These are phyloP conservation scores for Streptopelia turtur DNA, from an alignment of 2,797 vertebrate species.

Conservation along the genomic window DNA sequence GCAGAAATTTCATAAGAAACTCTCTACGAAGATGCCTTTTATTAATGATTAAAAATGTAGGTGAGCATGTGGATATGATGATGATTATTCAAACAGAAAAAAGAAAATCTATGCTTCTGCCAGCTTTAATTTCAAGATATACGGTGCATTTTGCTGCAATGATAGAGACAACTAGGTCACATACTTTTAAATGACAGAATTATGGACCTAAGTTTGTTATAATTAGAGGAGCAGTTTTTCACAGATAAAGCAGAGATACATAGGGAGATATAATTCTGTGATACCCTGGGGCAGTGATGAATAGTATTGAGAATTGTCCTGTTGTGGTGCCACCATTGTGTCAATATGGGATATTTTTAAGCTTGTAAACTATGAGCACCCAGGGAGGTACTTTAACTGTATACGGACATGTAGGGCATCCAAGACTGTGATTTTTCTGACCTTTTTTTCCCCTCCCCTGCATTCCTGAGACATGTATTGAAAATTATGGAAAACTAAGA, in stretches of 20 bases:
- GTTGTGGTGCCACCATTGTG: neutral
- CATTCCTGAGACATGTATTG: neutral
- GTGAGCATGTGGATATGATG: neutral
- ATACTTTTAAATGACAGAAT: neutral
- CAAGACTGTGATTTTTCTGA: neutral
- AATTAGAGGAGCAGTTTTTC: neutral
- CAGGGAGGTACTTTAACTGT: neutral
- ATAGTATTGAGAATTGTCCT: neutral
- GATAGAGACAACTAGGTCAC: neutral
- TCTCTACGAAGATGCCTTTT: neutral
- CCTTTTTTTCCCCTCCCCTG: neutral
- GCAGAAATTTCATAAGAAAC: neutral
- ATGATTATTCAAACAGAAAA: neutral
- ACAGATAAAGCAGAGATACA: neutral
- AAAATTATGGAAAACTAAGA: neutral
- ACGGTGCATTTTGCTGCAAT: neutral
- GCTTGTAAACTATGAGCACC: neutral
- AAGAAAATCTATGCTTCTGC: rapidly evolving
- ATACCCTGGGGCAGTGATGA: neutral
- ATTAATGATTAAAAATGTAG: neutral
- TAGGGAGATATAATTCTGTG: neutral
- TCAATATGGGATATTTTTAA: neutral
- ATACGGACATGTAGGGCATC: neutral
- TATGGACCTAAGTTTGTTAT: neutral
- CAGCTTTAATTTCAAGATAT: neutral